Evolutionary conservation across 2,888 invertebrate genomes (phyloP), one percentile per base, ranked within the genome.

Genomic region (Amphipoea lucens): DNA sequence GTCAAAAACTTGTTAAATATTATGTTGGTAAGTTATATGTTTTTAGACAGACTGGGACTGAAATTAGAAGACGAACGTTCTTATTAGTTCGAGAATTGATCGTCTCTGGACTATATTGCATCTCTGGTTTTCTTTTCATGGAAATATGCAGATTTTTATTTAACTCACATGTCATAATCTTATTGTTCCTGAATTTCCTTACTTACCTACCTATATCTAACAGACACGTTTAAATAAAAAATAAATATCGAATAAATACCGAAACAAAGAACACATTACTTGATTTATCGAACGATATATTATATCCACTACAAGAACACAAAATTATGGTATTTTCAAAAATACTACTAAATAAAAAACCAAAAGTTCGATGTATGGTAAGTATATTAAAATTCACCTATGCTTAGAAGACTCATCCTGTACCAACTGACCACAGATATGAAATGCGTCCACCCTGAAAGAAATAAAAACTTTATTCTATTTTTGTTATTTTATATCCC

Each of bases 401-500:
- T 36, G 36, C 57, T 77, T 66, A 85, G 84, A 78, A 90, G 83
- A 79, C 82, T 84, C 75, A 81, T 86, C 67, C 86, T 87, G 78
- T 88, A 87, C 0, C 79, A 78, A 70, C 83, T 88, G 63, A 89
- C 89, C 71, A 88, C 89, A 12, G 90, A 87, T 77, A 91, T 88
- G 75, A 91, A 92, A 77, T 91, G 89, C 57, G 87, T 87, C 90
- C 90, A 89, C 2, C 87, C 91, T 91, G 88, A 84, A 91, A 90
- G 20, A 72, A 74, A 83, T 20, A n/a, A 76, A 65, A 65, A 40
- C 42, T 40, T 73, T 63, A 63, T 40, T 57, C 77, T 62, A 73
- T 45, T 62, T 69, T 29, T 23, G n/a, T 0, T 42, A 36, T 29
- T 20, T 45, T 40, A 67, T 12, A 0, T 20, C 40, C 4, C 4